A percentile compares a stretch with the other conserved stretches of the same genome.
Conservation (phyloP, 2,888 invertebrate species). For the Enchytraeus crypticus region DNA sequence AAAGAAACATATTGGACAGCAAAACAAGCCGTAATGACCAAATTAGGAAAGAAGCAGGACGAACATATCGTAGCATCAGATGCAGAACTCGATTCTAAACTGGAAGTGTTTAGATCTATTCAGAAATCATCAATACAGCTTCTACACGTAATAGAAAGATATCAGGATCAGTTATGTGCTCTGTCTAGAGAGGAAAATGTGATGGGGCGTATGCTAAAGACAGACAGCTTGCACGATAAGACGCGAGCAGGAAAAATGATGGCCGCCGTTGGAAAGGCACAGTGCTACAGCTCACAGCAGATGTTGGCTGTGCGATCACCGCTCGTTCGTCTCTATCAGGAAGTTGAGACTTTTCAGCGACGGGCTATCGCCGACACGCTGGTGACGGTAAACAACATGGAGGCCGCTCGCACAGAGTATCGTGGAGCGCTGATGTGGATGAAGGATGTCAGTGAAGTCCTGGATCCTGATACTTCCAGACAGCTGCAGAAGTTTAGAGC, state of each 20-base stretch:
- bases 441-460: slow-evolving; percentile 88
- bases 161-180: slow-evolving; percentile 82
- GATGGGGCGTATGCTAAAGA: slow-evolving; percentile 85
- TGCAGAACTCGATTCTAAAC: slow-evolving; percentile 88
- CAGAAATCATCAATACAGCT: slow-evolving; percentile 79
- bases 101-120: slow-evolving; percentile 66
- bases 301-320: slow-evolving; percentile 74
- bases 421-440: slow-evolving; percentile 78
- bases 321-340: slow-evolving; percentile 66
- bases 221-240: slow-evolving; percentile 77
- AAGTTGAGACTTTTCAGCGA: slow-evolving; percentile 89
- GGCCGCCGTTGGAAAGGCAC: slow-evolving; percentile 72
- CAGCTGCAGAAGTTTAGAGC: slow-evolving; percentile 92
- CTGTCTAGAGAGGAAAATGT: slow-evolving; percentile 91
- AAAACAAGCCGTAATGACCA: slow-evolving; percentile 84
- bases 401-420: slow-evolving; percentile 88
- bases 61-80: slow-evolving; percentile 92
- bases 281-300: slow-evolving; percentile 84
- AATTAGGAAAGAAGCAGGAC: slow-evolving; percentile 92
- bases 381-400: slow-evolving; percentile 83
- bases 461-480: slow-evolving; percentile 92
- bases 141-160: slow-evolving; percentile 79
- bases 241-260: slow-evolving; percentile 77
- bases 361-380: slow-evolving; percentile 88
- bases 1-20: slow-evolving; percentile 93